These are phyloP conservation scores for Callipepla californica DNA, from an alignment of 2,113 vertebrate genomes.

Conservation along the genomic window DNA sequence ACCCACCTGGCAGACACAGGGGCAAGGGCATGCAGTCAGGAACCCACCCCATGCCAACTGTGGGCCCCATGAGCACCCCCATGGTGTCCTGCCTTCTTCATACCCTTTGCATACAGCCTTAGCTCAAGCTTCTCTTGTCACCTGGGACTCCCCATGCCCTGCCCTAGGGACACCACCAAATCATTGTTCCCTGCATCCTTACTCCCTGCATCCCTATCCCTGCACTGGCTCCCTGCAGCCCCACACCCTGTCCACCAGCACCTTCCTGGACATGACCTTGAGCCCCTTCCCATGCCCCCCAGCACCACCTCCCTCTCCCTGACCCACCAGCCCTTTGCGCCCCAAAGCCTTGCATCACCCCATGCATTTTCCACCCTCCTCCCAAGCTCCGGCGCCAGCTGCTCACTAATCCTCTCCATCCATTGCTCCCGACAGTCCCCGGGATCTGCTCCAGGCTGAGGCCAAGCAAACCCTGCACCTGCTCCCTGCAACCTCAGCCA, in stretches of 20 bases:
- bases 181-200: background rate
- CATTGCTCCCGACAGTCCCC: background rate
- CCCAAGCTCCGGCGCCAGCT: background rate
- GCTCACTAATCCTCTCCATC: background rate
- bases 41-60: background rate
- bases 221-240: too few species aligned
- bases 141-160: background rate
- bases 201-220: background rate
- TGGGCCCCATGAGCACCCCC: fast-evolving
- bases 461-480: background rate
- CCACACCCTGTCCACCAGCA: background rate
- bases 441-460: background rate
- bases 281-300: background rate
- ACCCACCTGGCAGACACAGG: background rate
- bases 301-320: too few species aligned
- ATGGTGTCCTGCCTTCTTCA: background rate
- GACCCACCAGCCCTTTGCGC: background rate
- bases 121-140: background rate
- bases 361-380: background rate
- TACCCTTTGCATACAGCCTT: background rate
- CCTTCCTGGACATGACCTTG: background rate
- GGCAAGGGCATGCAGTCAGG: background rate
- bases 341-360: background rate
- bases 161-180: background rate
- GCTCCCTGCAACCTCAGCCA: background rate